Evolutionary conservation across 2,888 invertebrate species (phyloP), one percentile per base, ranked within the genome.

Genomic region (Thymelicus lineola): DNA sequence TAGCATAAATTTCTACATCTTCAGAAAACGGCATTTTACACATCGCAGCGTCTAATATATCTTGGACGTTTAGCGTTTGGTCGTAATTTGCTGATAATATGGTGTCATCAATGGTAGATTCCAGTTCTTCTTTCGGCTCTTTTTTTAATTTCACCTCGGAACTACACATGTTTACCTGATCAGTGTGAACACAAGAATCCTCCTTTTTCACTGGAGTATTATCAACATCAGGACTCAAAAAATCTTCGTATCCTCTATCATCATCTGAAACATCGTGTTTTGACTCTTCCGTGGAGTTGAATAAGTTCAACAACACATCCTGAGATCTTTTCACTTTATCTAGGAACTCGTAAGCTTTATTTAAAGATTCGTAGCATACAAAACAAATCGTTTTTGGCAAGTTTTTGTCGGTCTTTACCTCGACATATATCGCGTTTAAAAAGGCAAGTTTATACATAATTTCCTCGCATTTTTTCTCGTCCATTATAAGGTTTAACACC

Each of bases 361-460:
- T 87, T 45, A 91, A 73, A 6, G 84, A 85, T 38, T 90, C 88
- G 77, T 86, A 88, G 71, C 91, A 91, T 1, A 88, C 79, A 57
- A 89, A 87, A 81, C 91, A 91, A 46, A 90, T 81, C 0, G 89
- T 89, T 83, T 86, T 89, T 2, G 91, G 91, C 28, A 91, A 76
- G 7, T 74, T 75, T 66, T 75, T 74, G 77, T 84, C 83, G 20
- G 78, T 77, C 70, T 75, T 80, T 68, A 92, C 79, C 75, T 92
- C 86, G n/a, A 91, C 84, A 73, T 89, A 90, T 14, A 86, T 78
- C 20, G 88, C 89, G 73, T 91, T 91, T n/a, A 92, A 74, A 72
- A 89, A 88, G 4, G 82, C 73, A 46, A 91, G 76, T 76, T 90
- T 90, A 36, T 74, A 55, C 17, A 80, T 71, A 15, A 88, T 81